Conservation (phyloP, 1,140 invertebrate genomes). For the Pteromalus puparum region DNA sequence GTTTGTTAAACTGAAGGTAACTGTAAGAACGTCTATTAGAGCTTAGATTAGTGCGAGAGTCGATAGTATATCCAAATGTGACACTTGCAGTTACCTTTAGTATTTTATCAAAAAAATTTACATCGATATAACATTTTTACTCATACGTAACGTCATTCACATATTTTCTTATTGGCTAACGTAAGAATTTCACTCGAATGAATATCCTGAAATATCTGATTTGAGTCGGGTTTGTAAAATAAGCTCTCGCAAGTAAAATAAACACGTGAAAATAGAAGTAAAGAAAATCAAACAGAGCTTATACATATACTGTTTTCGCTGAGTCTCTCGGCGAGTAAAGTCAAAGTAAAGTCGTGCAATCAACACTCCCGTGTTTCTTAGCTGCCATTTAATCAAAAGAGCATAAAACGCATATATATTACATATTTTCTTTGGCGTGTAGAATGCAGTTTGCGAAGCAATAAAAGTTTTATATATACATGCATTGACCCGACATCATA, state of each 20-base stretch:
- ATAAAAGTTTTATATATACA: not conserved
- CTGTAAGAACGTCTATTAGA: not conserved
- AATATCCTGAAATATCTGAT: not conserved
- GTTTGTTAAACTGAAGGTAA: not conserved
- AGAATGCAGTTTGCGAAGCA: not conserved
- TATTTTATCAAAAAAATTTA: not conserved
- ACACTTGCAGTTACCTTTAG: not conserved
- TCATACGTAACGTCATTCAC: not conserved
- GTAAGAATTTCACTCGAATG: not conserved
- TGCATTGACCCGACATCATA: not conserved
- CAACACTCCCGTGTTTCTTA: constrained; percentile 26
- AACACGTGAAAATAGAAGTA: not conserved
- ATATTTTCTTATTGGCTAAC: constrained; percentile 2
- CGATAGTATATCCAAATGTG: not conserved
- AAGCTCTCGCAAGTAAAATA: not conserved
- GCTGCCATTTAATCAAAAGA: constrained; percentile 27
- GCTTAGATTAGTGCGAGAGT: not conserved
- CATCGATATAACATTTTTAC: too few relatives aligned
- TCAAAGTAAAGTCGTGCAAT: constrained; percentile 27
- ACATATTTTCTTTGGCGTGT: constrained; percentile 19
- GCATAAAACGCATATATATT: not conserved
- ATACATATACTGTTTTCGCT: not conserved
- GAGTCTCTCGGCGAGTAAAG: not conserved
- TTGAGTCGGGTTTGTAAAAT: not conserved
- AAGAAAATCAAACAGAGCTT: not conserved